Percentiles rank a stretch among this genome's conserved stretches.
phyloP scores from a whole-genome alignment of 2,113 vertebrate species.

The Epinephelus fuscoguttatus region DNA sequence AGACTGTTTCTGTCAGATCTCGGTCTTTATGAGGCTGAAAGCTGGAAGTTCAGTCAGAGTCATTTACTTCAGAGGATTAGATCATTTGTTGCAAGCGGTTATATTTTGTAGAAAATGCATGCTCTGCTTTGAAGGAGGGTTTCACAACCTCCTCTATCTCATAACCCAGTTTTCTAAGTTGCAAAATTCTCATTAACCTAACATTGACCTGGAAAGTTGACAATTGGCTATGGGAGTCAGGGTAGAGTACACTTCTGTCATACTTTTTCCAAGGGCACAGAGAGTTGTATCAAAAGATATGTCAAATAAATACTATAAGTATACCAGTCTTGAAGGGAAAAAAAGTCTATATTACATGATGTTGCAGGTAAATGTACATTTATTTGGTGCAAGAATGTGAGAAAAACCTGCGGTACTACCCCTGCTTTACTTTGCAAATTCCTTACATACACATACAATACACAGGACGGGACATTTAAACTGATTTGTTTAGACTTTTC shows the following conservation, averaged over 20 bases:
- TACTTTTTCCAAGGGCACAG: not conserved
- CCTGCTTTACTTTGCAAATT: no score
- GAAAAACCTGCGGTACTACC: no score
- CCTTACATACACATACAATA: no score
- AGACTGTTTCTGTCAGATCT: constrained; percentile 8
- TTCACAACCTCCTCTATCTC: not conserved
- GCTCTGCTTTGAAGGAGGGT: not conserved
- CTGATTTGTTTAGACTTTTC: not conserved
- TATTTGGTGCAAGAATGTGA: not conserved
- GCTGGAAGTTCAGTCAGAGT: constrained; percentile 18
- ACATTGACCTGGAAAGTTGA: not conserved
- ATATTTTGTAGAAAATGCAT: not conserved
- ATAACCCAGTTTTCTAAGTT: constrained; percentile 1
- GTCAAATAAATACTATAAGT: not conserved
- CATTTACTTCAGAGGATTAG: not conserved
- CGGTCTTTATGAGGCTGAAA: constrained; percentile 10
- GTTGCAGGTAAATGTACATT: not conserved
- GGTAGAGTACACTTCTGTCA: not conserved
- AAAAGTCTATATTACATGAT: not conserved
- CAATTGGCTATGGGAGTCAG: not conserved
- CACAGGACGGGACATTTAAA: no score
- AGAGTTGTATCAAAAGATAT: not conserved
- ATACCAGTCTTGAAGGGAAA: not conserved
- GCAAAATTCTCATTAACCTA: constrained; percentile 7
- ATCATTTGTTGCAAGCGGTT: not conserved